Evolutionary conservation across 2,888 invertebrate species (phyloP).

Genomic region (Harpalus rufipes): DNA sequence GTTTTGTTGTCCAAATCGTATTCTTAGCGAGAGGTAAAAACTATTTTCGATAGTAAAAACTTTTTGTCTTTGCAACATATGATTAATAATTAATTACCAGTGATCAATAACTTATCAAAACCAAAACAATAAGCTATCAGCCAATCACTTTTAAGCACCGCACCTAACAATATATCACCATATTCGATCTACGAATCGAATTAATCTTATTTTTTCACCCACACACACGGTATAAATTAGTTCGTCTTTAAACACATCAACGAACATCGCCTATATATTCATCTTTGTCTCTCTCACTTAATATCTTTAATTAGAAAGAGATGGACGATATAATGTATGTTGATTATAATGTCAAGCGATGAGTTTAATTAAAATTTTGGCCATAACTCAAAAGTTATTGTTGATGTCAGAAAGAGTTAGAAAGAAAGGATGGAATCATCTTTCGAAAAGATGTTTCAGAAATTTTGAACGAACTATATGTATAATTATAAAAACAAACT

Average conservation of each 20-base stretch:
- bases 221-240: conserved; percentile 24
- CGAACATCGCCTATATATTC: neutral
- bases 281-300: neutral
- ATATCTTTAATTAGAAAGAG: neutral
- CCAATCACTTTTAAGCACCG: neutral
- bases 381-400: neutral
- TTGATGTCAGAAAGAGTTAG: neutral
- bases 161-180: conserved; percentile 24
- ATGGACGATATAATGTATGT: neutral
- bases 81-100: conserved; percentile 11
- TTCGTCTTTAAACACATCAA: neutral
- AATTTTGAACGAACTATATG: too few species aligned
- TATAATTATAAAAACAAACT: too few species aligned
- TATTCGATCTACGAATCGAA: conserved; percentile 20
- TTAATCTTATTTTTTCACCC: conserved; percentile 46
- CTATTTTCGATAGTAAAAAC: too few species aligned
- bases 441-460: too few species aligned
- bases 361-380: neutral
- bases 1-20: too few species aligned
- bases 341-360: neutral
- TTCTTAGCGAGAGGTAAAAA: too few species aligned
- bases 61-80: too few species aligned
- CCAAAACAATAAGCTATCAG: conserved; percentile 9
- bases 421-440: neutral
- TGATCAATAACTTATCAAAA: conserved; percentile 19